Evolutionary conservation across 2,113 vertebrate species (phyloP), one percentile per base, ranked within the genome.

Genomic region (Oncorhynchus keta): DNA sequence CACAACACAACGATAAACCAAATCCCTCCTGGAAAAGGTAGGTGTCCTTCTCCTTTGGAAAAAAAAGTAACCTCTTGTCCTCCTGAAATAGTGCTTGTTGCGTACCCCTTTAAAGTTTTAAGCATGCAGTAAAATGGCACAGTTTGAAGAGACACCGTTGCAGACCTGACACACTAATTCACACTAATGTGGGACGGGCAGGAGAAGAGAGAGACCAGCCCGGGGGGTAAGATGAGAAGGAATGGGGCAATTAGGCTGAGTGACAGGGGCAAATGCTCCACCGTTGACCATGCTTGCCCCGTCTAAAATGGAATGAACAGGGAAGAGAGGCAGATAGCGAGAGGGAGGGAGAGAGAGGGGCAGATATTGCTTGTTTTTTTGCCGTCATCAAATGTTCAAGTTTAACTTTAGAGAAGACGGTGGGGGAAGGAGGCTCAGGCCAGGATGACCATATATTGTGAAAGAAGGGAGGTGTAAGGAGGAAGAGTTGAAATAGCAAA

Each of bases 231-330:
- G 90, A 89, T 85, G 89, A 93, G 92, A 91, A 82, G 90, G 84
- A 86, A 88, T 91, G 85, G 79, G 86, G 85, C 77, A 84, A 81
- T 78, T 65, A 59, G 70, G 70, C 51, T 94, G 93, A 94, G 78
- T 92, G 93, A 94, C 93, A 93, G 91, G 89, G 88, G 84, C 93
- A 94, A 83, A 87, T 94, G 93, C 75, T 89, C 78, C 51, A 18
- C 16, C 16, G 51, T n/a, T 83, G 78, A 86, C 88, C 78, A 77
- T 88, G 85, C 79, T 84, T 81, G 82, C 76, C 78, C 84, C 77
- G 85, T 90, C 87, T 86, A 89, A 91, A 92, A 88, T 83, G 87
- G 88, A 85, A 80, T 83, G 68, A 79, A 79, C 71, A 57, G 64
- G 68, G 64, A 51, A 32, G 28, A 32, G 64, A 73, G 83, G 22